Base-by-base conservation (phyloP, 2,797 vertebrate species). In the Danio albolineatus region DNA sequence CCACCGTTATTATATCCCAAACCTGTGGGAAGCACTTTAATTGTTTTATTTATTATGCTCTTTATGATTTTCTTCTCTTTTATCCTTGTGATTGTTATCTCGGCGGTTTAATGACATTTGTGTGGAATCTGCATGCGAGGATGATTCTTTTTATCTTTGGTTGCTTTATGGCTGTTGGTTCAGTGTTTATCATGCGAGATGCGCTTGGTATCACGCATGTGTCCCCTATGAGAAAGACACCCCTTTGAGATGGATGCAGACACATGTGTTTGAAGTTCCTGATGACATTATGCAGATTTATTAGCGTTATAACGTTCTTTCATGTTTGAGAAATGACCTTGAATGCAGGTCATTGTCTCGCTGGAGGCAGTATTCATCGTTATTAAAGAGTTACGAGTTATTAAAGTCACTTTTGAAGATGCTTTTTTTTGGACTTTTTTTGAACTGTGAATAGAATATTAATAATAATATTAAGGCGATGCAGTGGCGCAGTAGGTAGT, bases 61-160 rank as follows among this genome's bases (percentile, higher is more conserved):
- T 60, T 60, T 36, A 21, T 28, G 39, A 53, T 43, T 78, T 49
- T 57, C 14, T 39, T 51, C n/a, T 60, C 76, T 70, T 78, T 60
- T 51, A 70, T 70, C 65, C 19, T 51, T 9, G 36, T 5, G 4
- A 60, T 78, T 69, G 78, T 78, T 71, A 77, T 78, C 66, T 71
- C 57, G 28, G 36, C 13, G 36, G 36, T 70, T 78, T 78, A 78
- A 43, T 62, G 44, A 5, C n/a, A 49, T 69, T 51, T 49, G 46
- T 61, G 19, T 0, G 0, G 14, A 67, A 46, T 57, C 43, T 53
- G 14, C n/a, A 21, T 57, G 21, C 2, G 16, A 48, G 19, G 9
- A 19, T 14, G 21, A 46, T 57, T 77, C 62, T 77, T 78, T 61
- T 61, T 41, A 51, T 70, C 56, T 71, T 28, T 1, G 0, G 38